Evolutionary conservation across 2,797 vertebrate species (phyloP).

Genomic region (Ctenochaetus hawaiiensis): DNA sequence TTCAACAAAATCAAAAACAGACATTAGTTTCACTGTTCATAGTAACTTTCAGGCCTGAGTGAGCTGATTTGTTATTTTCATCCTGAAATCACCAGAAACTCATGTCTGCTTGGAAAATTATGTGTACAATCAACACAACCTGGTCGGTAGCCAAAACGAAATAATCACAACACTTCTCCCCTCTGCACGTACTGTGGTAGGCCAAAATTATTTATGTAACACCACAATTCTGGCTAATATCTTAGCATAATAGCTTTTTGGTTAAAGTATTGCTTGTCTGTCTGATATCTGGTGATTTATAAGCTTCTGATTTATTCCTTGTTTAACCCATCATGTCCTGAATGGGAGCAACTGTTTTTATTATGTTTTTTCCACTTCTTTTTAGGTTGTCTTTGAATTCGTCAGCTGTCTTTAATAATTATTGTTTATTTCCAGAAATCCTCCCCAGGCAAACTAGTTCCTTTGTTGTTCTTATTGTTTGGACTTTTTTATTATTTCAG

Average conservation of each 20-base stretch:
- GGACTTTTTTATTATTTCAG: no score
- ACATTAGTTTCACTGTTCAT: conserved; percentile 26
- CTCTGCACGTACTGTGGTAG: background rate
- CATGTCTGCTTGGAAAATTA: background rate
- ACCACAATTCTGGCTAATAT: background rate
- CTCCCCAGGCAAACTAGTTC: no score
- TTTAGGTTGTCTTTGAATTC: background rate
- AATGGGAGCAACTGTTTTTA: background rate
- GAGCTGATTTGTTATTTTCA: conserved; percentile 33
- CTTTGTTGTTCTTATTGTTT: background rate
- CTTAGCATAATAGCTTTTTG: background rate
- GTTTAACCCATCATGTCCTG: background rate
- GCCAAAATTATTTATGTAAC: background rate
- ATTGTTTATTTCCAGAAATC: background rate
- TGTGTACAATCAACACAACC: background rate
- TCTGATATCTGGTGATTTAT: background rate
- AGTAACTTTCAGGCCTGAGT: conserved; percentile 15
- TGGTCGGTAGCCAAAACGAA: background rate
- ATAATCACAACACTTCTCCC: background rate
- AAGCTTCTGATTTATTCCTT: background rate
- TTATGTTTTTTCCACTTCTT: background rate
- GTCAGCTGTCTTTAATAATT: background rate
- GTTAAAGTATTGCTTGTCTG: background rate
- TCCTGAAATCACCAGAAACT: conserved; percentile 27
- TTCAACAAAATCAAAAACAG: conserved; percentile 63